phyloP scores from a whole-genome alignment of 2,797 vertebrate genomes.

The Linurgus olivaceus region DNA sequence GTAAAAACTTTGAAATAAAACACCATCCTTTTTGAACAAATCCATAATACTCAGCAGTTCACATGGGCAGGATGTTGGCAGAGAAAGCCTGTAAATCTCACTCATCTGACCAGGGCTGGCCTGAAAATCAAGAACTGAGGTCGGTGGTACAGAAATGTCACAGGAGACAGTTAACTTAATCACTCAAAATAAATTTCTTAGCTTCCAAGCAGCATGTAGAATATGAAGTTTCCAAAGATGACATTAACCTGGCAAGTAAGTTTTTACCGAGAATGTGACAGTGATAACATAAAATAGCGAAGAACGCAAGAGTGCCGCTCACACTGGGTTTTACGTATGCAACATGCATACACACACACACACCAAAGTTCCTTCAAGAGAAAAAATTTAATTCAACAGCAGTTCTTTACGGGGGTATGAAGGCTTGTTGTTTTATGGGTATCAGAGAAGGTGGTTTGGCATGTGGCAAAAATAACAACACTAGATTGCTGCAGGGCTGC shows the following conservation, averaged over 20 bases:
- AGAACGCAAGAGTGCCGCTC: neutral
- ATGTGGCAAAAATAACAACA: neutral
- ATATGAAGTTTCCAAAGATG: neutral
- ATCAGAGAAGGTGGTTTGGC: neutral
- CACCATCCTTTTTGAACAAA: neutral
- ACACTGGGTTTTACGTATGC: neutral
- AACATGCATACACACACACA: neutral
- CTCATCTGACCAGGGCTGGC: fast-evolving
- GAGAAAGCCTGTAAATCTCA: neutral
- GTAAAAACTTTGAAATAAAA: neutral
- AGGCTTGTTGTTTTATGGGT: neutral
- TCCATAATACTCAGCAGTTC: neutral
- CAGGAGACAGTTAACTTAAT: neutral
- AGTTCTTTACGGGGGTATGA: neutral
- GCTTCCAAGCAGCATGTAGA: neutral
- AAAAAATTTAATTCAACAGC: neutral
- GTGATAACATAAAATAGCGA: neutral
- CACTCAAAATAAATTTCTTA: neutral
- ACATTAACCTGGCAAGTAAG: neutral
- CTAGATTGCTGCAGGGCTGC: neutral
- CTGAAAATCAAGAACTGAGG: neutral
- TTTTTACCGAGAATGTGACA: neutral
- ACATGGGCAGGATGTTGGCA: neutral
- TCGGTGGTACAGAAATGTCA: fast-evolving
- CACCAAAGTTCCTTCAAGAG: neutral